phyloP scores from a whole-genome alignment of 2,113 vertebrate species.

The Oenanthe melanoleuca region DNA sequence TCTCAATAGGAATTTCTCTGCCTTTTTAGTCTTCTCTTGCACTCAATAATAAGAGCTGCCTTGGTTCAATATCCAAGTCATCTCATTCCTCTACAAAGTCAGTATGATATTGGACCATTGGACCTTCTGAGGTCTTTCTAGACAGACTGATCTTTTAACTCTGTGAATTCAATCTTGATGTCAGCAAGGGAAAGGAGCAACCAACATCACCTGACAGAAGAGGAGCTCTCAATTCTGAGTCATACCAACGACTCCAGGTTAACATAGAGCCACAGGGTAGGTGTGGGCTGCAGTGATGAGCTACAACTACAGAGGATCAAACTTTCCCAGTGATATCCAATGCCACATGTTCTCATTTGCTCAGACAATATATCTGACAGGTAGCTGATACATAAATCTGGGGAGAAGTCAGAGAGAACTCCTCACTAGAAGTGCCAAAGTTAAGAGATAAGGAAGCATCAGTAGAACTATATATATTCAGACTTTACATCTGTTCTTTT shows the following conservation, averaged over 20 bases:
- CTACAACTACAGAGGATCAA: neutral
- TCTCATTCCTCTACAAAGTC: neutral
- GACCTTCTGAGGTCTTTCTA: neutral
- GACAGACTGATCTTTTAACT: neutral
- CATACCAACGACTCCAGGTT: neutral
- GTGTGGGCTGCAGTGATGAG: neutral
- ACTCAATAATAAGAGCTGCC: neutral
- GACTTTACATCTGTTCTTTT: neutral
- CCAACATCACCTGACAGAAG: neutral
- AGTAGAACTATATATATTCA: neutral
- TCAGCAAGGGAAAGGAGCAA: neutral
- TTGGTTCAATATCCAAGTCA: neutral
- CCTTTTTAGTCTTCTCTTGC: neutral
- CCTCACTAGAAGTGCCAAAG: neutral
- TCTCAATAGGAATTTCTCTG: neutral
- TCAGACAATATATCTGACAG: neutral
- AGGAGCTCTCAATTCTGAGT: neutral
- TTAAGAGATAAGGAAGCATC: neutral
- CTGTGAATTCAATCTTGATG: neutral
- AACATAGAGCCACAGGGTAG: neutral
- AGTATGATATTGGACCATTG: neutral
- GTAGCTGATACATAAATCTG: neutral
- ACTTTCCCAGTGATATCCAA: neutral
- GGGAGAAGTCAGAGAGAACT: neutral
- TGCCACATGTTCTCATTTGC: neutral